Conservation (phyloP, 2,888 invertebrate genomes). For the Andrena hattorfiana region DNA sequence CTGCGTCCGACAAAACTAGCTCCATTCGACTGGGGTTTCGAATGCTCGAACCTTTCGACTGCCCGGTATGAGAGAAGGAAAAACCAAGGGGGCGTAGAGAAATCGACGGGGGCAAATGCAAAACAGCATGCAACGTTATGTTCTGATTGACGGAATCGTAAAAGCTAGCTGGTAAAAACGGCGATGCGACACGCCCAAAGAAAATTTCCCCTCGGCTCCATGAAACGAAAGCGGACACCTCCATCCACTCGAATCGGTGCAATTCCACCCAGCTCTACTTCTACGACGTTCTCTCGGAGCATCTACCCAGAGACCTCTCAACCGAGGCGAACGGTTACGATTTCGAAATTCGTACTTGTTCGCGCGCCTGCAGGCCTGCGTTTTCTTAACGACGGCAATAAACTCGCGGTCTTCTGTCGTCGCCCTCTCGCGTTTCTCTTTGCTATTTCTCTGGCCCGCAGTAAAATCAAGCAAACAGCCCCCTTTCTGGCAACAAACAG, state of each 20-base stretch:
- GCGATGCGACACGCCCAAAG: constrained; percentile 34
- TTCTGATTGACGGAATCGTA: constrained; percentile 43
- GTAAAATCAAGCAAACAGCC: constrained; percentile 29
- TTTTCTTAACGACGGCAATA: constrained; percentile 56
- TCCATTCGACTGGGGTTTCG: neutral
- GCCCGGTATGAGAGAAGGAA: neutral
- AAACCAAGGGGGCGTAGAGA: neutral
- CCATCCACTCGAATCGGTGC: constrained; percentile 20
- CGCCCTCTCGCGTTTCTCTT: constrained; percentile 30
- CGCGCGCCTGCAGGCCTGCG: constrained; percentile 8
- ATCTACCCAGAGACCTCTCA: neutral
- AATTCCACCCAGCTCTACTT: constrained; percentile 15
- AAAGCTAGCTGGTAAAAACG: constrained; percentile 15
- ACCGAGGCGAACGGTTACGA: constrained; percentile 14
- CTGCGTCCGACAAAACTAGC: neutral
- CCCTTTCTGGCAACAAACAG: constrained; percentile 2
- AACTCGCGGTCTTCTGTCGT: constrained; percentile 41
- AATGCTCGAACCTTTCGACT: neutral
- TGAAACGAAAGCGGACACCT: constrained; percentile 25
- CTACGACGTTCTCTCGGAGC: constrained; percentile 6
- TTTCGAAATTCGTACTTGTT: constrained; percentile 43
- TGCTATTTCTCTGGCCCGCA: constrained; percentile 24
- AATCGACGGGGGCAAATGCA: constrained; percentile 23
- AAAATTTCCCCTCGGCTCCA: constrained; percentile 15
- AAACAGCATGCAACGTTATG: constrained; percentile 18